A percentile compares a stretch with the other conserved stretches of the same genome.
Evolutionary conservation across 2,113 vertebrate species (phyloP).

Genomic region (Pituophis catenifer): DNA sequence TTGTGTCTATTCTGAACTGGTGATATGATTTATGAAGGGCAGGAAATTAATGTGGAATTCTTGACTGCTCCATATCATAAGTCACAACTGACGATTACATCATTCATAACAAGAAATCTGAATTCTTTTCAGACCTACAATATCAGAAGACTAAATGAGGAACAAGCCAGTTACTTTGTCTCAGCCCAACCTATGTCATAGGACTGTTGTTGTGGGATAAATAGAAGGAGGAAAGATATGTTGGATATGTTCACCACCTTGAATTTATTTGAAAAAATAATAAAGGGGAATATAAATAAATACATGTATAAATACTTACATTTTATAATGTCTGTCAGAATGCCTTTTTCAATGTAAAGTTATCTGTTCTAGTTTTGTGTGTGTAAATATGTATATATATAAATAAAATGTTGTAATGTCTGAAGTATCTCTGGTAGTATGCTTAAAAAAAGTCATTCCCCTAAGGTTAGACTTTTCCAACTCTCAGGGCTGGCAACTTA

Average conservation of each 20-base stretch:
- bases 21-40: neutral
- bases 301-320: neutral
- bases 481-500: neutral
- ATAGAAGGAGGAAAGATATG: neutral
- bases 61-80: neutral
- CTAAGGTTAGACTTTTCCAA: conserved; percentile 8
- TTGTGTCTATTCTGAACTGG: neutral
- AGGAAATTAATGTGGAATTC: neutral
- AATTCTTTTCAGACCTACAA: neutral
- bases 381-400: too few relatives aligned
- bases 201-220: neutral
- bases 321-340: neutral
- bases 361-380: too few relatives aligned
- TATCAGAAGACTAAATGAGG: neutral
- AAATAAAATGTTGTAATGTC: neutral
- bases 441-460: neutral
- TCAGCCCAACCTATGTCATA: neutral
- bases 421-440: neutral
- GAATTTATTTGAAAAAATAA: neutral
- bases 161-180: neutral
- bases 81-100: neutral
- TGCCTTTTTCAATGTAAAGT: neutral
- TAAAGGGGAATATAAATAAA: neutral
- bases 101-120: neutral
- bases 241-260: neutral